phyloP scores from a whole-genome alignment of 1,140 invertebrate species.

The Pogonomyrmex californicus region DNA sequence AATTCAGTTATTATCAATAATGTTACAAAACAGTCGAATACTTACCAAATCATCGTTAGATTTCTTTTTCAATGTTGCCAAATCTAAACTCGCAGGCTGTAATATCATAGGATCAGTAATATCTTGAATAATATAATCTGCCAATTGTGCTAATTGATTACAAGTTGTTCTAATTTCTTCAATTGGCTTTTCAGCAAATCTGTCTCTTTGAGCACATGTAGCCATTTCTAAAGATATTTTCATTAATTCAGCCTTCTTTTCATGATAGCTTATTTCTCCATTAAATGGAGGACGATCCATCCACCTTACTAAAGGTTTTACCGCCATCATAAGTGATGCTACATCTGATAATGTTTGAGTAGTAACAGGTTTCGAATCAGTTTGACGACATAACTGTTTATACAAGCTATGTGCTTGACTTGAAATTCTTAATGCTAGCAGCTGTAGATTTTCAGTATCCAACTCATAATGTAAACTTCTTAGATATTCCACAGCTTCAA shows the following conservation, averaged over 20 bases:
- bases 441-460: slow-evolving; percentile 96
- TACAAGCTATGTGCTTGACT: slow-evolving; percentile 94
- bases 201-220: slow-evolving; percentile 94
- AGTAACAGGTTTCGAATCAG: slow-evolving; percentile 90
- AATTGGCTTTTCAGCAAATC: slow-evolving; percentile 94
- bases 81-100: slow-evolving; percentile 94
- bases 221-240: slow-evolving; percentile 94
- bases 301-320: slow-evolving; percentile 96
- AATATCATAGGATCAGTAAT: slow-evolving; percentile 95
- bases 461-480: slow-evolving; percentile 96
- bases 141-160: slow-evolving; percentile 91
- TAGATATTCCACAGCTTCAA: slow-evolving; percentile 96
- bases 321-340: slow-evolving; percentile 92
- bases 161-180: slow-evolving; percentile 91
- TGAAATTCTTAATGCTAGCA: slow-evolving; percentile 94
- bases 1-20: background rate
- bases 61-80: slow-evolving; percentile 95
- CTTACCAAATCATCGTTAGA: slow-evolving; percentile 91
- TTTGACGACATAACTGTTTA: slow-evolving; percentile 89
- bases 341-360: slow-evolving; percentile 94
- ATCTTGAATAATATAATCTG: slow-evolving; percentile 96
- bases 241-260: slow-evolving; percentile 91
- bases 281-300: slow-evolving; percentile 93
- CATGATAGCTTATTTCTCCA: slow-evolving; percentile 90
- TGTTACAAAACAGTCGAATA: background rate